Conservation (phyloP, 2,888 invertebrate species). For the Ormia ochracea region DNA sequence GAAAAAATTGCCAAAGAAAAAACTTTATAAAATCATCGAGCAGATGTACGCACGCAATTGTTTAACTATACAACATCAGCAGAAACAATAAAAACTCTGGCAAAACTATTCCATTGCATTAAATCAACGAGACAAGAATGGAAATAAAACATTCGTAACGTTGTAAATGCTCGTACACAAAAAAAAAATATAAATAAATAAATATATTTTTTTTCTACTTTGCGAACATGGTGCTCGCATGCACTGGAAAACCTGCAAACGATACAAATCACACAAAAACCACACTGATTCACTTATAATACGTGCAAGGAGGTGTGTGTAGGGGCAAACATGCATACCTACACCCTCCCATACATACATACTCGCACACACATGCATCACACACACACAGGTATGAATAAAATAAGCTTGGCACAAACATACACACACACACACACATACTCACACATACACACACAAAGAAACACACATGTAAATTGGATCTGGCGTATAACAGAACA, state of each 20-base stretch:
- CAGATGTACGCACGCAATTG: slow-evolving; percentile 57
- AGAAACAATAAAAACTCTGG: background rate
- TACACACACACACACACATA: background rate
- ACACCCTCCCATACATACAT: background rate
- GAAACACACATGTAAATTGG: too few species aligned
- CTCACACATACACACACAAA: background rate
- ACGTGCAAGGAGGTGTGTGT: background rate
- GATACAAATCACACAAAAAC: slow-evolving; percentile 61
- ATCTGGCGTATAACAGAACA: slow-evolving; percentile 34
- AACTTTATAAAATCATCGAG: slow-evolving; percentile 22
- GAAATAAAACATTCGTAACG: slow-evolving; percentile 47
- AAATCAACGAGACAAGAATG: slow-evolving; percentile 58
- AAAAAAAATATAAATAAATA: background rate
- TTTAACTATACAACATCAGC: slow-evolving; percentile 14
- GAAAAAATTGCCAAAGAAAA: slow-evolving; percentile 7
- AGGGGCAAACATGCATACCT: background rate
- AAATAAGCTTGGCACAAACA: slow-evolving; percentile 12
- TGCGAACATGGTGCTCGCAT: slow-evolving; percentile 26
- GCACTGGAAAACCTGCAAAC: slow-evolving; percentile 56
- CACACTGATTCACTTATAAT: slow-evolving; percentile 51
- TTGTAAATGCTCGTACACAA: slow-evolving; percentile 48
- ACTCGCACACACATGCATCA: background rate
- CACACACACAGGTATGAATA: background rate
- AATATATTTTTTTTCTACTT: background rate
- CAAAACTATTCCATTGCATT: slow-evolving; percentile 49